phyloP scores from a whole-genome alignment of 1,140 invertebrate species.

The Lordiphosa mommai region DNA sequence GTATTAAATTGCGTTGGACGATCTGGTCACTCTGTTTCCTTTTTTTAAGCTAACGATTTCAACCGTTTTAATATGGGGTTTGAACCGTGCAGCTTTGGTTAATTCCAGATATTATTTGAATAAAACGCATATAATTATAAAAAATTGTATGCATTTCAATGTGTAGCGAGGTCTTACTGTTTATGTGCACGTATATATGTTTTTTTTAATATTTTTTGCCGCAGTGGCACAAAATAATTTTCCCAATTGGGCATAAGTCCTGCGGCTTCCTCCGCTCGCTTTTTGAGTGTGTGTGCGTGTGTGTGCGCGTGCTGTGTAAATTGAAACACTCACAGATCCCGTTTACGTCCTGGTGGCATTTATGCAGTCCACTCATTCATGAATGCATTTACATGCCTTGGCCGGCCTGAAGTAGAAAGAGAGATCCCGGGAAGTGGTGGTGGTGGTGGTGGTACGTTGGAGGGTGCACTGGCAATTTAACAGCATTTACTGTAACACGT shows the following conservation, averaged over 20 bases:
- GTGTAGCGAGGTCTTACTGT: background rate
- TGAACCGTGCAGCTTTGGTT: too few relatives aligned
- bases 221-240: constrained; percentile 73
- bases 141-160: background rate
- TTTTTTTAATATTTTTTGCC: constrained; percentile 46
- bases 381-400: constrained; percentile 68
- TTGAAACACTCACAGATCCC: constrained; percentile 68
- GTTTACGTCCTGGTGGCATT: constrained; percentile 33
- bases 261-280: constrained; percentile 34
- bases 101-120: background rate
- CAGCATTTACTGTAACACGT: constrained; percentile 79
- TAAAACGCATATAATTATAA: background rate
- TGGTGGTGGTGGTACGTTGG: background rate
- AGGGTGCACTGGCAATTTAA: constrained; percentile 59
- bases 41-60: too few relatives aligned
- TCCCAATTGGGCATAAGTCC: constrained; percentile 72
- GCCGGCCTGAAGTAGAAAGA: background rate
- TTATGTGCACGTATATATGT: constrained; percentile 8
- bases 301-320: constrained; percentile 40
- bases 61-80: too few relatives aligned
- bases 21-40: too few relatives aligned
- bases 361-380: constrained; percentile 70
- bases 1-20: too few relatives aligned
- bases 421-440: constrained; percentile 1
- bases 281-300: background rate